phyloP scores from a whole-genome alignment of 2,113 vertebrate genomes.

The Hippocampus comes region DNA sequence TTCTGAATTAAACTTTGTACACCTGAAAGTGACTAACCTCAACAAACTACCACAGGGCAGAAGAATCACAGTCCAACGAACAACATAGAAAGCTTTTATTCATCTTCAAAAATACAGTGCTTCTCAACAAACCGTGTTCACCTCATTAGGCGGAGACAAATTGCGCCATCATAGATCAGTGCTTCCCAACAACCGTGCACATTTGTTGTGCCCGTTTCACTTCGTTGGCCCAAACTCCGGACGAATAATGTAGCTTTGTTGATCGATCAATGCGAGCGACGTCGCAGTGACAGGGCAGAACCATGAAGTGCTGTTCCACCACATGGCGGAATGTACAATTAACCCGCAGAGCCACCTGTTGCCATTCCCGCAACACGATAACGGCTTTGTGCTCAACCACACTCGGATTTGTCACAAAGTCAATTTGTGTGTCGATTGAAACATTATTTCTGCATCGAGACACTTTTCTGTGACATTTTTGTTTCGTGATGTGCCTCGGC shows the following conservation, averaged over 20 bases:
- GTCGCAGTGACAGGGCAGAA: too few relatives aligned
- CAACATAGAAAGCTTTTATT: slow-evolving; percentile 73
- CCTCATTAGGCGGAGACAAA: slow-evolving; percentile 14
- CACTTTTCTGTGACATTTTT: neutral
- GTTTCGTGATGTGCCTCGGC: neutral
- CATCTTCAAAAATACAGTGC: slow-evolving; percentile 73
- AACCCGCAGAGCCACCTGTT: neutral
- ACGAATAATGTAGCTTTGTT: too few relatives aligned
- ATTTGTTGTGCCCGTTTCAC: neutral
- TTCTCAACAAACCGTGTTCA: slow-evolving; percentile 47
- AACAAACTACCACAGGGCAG: slow-evolving; percentile 1
- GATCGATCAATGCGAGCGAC: neutral
- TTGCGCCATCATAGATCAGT: neutral
- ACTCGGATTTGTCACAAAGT: neutral
- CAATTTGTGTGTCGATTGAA: neutral
- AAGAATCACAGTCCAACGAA: slow-evolving; percentile 24
- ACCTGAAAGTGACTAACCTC: neutral
- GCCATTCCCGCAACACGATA: neutral
- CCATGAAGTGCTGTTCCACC: too few relatives aligned
- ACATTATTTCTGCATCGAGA: neutral
- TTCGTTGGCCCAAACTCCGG: neutral
- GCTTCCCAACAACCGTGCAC: neutral
- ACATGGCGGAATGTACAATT: neutral
- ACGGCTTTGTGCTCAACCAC: neutral
- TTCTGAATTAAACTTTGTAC: too few relatives aligned